Base-by-base conservation (phyloP, 2,113 vertebrate species). In the Anser brachyrhynchus region DNA sequence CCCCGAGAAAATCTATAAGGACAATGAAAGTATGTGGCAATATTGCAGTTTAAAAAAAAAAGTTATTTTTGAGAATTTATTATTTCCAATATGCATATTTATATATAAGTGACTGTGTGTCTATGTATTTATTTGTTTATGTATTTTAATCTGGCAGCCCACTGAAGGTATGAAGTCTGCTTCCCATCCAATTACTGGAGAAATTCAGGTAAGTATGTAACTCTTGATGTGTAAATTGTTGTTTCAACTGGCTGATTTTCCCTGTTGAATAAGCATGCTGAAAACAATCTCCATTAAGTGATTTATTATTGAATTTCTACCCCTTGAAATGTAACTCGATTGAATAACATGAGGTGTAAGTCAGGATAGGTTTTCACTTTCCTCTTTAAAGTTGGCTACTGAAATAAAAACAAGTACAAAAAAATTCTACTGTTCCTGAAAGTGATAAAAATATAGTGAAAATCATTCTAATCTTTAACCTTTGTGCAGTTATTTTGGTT, bases 181-280 rank as follows among this genome's bases (percentile, higher is more conserved):
- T 95, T 98, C 99, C 62, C 99, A 99, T 97, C 98, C 98, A 59
- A 98, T 99, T 96, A 99, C 98, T 44, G 99, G 99, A 95, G 99
- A 99, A 98, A 99, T 99, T 96, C 99, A 99, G 99, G 99, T 99
- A 95, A 92, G 17, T 62, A 26, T 28, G 7, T 19, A 20, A 6
- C 4, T 93, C 58, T 54, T 89, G 1, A 35, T 81, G 4, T 28
- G 10, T 49, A 74, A 64, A 52, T 39, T 74, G 4, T 44, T 69
- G 31, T 79, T 39, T 28, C 35, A 86, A 18, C 10, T 20, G 20
- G 1, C 13, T 76, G 5, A 49, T 29, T 82, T 94, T 76, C 43
- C 11, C 18, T 72, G 20, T 66, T 44, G 3, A 88, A 59, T n/a
- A 72, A 46, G 1, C 69, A 61, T 82, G 11, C 28, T 39, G 31